Base-by-base conservation (phyloP, 1,140 invertebrate genomes). In the Vollenhovia emeryi region DNA sequence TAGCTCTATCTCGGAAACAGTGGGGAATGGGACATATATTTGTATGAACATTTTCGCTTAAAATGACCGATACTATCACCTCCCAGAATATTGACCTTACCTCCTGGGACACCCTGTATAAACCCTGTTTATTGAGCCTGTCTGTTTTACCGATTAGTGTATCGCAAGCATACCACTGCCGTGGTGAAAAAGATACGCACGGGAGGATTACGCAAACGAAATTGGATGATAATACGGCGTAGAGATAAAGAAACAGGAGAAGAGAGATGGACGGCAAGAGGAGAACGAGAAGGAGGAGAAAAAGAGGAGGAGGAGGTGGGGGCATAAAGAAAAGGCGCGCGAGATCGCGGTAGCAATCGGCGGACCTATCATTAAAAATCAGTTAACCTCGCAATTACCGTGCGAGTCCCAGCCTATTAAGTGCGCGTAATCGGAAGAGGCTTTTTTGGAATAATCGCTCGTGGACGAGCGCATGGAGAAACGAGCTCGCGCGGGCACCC, bases 331-430 rank as follows among this genome's bases (percentile, higher is more conserved):
- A 76, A 76, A 86, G 64, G 48, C 57, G 86, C 87, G 50, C 74
- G 80, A 73, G 66, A 87, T 84, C 88, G 88, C 87, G 69, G 87
- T 89, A 84, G 88, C 78, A 84, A 89, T 89, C 85, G 88, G 78
- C 87, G 84, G 82, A 87, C 88, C 90, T 69, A 69, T 90, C 89
- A 90, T 91, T 91, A 91, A 91, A 91, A 91, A 90, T 91, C 89
- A 91, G 87, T 91, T 91, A 91, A 91, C 90, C 89, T 86, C 73
- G 86, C 89, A 90, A 88, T 91, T 90, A 90, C 89, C 84, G 86
- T 88, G 79, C 86, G 86, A 91, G 89, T 87, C 88, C 45, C 85
- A 79, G 76, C 86, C 86, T 90, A 90, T 90, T 90, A 90, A 86
- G 76, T 85, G 89, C 60, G 89, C 84, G 84, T 88, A 90, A 90